Base-by-base conservation (phyloP, 2,113 vertebrate genomes). In the Nycticorax nycticorax region DNA sequence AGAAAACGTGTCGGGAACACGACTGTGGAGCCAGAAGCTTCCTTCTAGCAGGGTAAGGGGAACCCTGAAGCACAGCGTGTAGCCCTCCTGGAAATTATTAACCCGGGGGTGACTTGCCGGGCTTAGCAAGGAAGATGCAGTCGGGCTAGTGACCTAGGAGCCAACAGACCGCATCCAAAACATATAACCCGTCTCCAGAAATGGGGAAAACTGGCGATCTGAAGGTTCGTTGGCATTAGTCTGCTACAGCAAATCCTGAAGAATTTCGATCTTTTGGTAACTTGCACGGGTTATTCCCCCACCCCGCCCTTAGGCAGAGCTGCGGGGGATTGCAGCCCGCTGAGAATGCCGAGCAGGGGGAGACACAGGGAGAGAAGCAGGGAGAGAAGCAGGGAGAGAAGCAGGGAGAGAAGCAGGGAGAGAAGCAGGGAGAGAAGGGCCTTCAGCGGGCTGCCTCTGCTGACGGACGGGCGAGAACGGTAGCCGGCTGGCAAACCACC, bases 381-480 rank as follows among this genome's bases (percentile, higher is more conserved):
- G 37, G 37, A n/a, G n/a, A n/a, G n/a, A n/a, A 26, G 8, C 14
- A 9, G 37, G 37, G 37, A 9, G 37, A 37, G 37, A 37, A 37
- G 37, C 37, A 37, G 37, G 37, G 37, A 11, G 39, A 39, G 39
- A 11, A 39, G 39, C 39, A 41, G 39, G 39, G 39, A 5, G 12
- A 21, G 64, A 11, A 28, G 20, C 0, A 5, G 20, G 17, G 39
- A 0, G 8, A 55, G 67, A 18, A 8, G 0, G 1, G 32, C 6
- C 1, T 33, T 57, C 23, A 1, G 14, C 8, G 67, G 37, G 64
- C 68, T 20, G 19, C 22, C 41, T 22, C 35, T 28, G 64, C 73
- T 12, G 28, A 6, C 6, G 74, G 74, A 24, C 28, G 1, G 27
- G 24, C 10, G 64, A 5, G 16, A 35, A 3, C 0, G 2, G 69